Percentiles rank a stretch among this genome's conserved stretches.
Evolutionary conservation across 1,140 invertebrate species (phyloP).

Genomic region (Monomorium pharaonis): DNA sequence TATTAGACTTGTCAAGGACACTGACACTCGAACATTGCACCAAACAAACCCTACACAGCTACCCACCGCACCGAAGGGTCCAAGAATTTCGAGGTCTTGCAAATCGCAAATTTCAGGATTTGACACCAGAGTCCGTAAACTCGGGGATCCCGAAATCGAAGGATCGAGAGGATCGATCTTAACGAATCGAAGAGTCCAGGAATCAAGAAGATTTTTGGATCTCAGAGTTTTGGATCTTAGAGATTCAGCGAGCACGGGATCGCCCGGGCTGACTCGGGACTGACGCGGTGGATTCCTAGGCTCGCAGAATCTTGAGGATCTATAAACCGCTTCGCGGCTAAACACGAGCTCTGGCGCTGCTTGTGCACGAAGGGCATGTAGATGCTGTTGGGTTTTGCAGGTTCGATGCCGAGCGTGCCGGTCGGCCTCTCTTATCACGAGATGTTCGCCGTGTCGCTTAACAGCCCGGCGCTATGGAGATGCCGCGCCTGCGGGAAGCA

Average conservation of each 20-base stretch:
- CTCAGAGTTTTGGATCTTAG: slow-evolving; percentile 1
- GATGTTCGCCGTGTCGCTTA: slow-evolving; percentile 90
- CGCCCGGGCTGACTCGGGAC: not conserved
- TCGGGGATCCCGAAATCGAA: not conserved
- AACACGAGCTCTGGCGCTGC: not conserved
- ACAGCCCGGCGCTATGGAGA: slow-evolving; percentile 89
- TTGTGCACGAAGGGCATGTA: slow-evolving; percentile 74
- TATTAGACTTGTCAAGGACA: slow-evolving; percentile 19
- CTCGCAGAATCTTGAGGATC: slow-evolving; percentile 29
- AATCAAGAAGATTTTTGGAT: not conserved
- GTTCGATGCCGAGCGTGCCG: slow-evolving; percentile 82
- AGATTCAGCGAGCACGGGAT: slow-evolving; percentile 14
- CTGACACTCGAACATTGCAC: slow-evolving; percentile 24
- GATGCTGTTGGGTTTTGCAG: slow-evolving; percentile 81
- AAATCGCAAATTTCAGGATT: not conserved
- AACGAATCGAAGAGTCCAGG: not conserved
- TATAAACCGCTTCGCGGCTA: not conserved
- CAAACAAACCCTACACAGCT: slow-evolving; percentile 30
- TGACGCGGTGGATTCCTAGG: not conserved
- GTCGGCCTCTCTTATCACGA: slow-evolving; percentile 90
- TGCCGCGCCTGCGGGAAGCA: slow-evolving; percentile 93
- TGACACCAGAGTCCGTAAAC: not conserved
- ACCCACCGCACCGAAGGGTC: slow-evolving; percentile 26
- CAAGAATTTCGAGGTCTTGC: not conserved
- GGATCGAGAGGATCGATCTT: not conserved